Percentiles rank a stretch among this genome's conserved stretches.
These are phyloP conservation scores for Eupithecia centaureata DNA, from an alignment of 2,888 invertebrate genomes.

Conservation along the genomic window DNA sequence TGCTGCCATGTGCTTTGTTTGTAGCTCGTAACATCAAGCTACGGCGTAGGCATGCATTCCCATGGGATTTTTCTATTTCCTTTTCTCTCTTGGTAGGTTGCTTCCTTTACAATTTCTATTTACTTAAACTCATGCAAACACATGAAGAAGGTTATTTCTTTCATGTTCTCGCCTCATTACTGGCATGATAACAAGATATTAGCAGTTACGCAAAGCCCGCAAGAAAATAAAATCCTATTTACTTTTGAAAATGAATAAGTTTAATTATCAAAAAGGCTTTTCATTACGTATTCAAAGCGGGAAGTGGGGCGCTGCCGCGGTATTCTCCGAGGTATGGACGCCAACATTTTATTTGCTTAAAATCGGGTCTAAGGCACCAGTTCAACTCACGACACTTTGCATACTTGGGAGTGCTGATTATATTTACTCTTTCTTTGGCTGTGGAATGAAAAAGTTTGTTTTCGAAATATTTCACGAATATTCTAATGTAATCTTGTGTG, in stretches of 20 bases:
- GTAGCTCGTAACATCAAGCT: slow-evolving; percentile 32
- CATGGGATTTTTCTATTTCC: slow-evolving; percentile 17
- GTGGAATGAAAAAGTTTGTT: slow-evolving; percentile 39
- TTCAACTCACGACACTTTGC: slow-evolving; percentile 52
- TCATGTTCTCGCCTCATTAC: background rate
- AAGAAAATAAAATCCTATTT: slow-evolving; percentile 27
- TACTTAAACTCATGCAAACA: no score
- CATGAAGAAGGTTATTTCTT: background rate
- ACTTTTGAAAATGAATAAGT: slow-evolving; percentile 49
- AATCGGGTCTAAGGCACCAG: slow-evolving; percentile 60
- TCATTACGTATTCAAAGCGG: slow-evolving; percentile 66
- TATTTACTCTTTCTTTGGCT: slow-evolving; percentile 40
- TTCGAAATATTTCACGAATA: slow-evolving; percentile 39
- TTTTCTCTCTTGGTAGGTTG: background rate
- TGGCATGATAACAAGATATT: slow-evolving; percentile 7
- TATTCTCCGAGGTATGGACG: slow-evolving; percentile 56
- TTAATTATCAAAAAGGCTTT: slow-evolving; percentile 62
- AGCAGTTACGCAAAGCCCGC: background rate
- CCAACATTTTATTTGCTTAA: slow-evolving; percentile 64
- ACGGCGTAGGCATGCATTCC: slow-evolving; percentile 27
- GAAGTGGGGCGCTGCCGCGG: slow-evolving; percentile 48
- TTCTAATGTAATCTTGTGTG: slow-evolving; percentile 39
- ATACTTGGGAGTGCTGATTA: slow-evolving; percentile 42
- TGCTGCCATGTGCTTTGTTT: slow-evolving; percentile 23
- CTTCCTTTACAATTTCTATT: background rate